Evolutionary conservation across 2,888 invertebrate genomes (phyloP), one percentile per base, ranked within the genome.

Genomic region (Thymelicus sylvestris): DNA sequence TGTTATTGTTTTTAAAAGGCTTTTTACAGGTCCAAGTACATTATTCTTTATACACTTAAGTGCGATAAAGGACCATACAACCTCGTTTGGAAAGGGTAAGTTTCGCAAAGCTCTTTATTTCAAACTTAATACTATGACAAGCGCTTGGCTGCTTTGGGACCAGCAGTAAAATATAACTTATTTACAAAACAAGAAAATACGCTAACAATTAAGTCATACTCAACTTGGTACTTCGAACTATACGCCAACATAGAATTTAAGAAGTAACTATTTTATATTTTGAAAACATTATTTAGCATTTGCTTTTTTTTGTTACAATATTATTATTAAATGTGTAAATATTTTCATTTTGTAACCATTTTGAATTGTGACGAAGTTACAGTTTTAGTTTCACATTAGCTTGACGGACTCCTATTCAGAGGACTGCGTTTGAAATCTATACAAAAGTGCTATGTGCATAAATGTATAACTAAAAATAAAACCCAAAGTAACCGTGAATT

Each of bases 111-210:
- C 52, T 52, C 52, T 52, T 52, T 52, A 19, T 52, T 52, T 52
- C 52, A 52, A 52, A 52, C 24, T 24, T 55, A 55, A 55, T 55
- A 55, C 24, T 24, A 55, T 55, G 24, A 55, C 24, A 55, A 55
- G 55, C 55, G 55, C 55, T 55, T 55, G 24, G 52, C 52, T 52
- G 52, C 52, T 52, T 19, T 52, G 52, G 52, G 52, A 52, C 19
- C 52, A 52, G 24, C 55, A 24, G 55, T 24, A 55, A 24, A 55
- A 24, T 55, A 55, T 24, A 55, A 55, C 55, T 55, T 55, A 24
- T 55, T 24, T 55, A 24, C 55, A 24, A 55, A 55, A 55, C 12
- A 24, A 55, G 24, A 55, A 24, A 55, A 55, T 55, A 55, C 24
- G 6, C 50, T 15, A 15, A 50, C 15, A 50, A 15, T 50, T 50